These are phyloP conservation scores for Otus sunia DNA, from an alignment of 2,113 vertebrate genomes.

Conservation along the genomic window DNA sequence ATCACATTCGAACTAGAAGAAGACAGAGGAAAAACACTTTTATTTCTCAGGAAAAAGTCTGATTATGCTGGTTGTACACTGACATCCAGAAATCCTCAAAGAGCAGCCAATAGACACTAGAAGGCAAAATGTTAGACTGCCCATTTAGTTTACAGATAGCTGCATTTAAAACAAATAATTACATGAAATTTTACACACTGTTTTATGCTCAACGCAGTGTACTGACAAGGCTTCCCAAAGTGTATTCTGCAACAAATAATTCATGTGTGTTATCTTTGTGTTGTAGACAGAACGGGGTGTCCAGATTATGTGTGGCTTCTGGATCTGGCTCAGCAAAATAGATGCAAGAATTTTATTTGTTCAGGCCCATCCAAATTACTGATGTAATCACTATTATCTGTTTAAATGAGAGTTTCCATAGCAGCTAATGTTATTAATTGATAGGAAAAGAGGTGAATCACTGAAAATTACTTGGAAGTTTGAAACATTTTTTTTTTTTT, in stretches of 20 bases:
- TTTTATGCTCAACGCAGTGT: not conserved
- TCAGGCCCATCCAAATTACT: not conserved
- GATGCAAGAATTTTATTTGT: not conserved
- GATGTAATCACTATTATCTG: not conserved
- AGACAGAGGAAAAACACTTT: not conserved
- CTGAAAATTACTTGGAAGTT: not conserved
- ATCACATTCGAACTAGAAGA: not conserved
- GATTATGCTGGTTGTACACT: not conserved
- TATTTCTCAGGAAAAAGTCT: not conserved
- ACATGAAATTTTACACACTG: not conserved
- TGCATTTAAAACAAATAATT: not conserved
- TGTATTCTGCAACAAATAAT: not conserved
- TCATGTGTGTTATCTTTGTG: not conserved
- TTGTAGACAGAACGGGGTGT: not conserved
- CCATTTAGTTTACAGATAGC: not conserved
- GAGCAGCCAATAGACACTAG: not conserved
- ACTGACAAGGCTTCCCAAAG: not conserved
- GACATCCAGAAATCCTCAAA: not conserved
- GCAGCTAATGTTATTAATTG: not conserved
- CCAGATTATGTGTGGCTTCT: rapidly evolving
- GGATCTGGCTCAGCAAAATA: not conserved
- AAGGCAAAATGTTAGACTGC: not conserved
- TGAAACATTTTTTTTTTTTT: not conserved
- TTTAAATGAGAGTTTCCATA: not conserved
- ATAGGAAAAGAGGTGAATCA: not conserved